Evolutionary conservation across 2,888 invertebrate genomes (phyloP).

Genomic region (Melieria picta): DNA sequence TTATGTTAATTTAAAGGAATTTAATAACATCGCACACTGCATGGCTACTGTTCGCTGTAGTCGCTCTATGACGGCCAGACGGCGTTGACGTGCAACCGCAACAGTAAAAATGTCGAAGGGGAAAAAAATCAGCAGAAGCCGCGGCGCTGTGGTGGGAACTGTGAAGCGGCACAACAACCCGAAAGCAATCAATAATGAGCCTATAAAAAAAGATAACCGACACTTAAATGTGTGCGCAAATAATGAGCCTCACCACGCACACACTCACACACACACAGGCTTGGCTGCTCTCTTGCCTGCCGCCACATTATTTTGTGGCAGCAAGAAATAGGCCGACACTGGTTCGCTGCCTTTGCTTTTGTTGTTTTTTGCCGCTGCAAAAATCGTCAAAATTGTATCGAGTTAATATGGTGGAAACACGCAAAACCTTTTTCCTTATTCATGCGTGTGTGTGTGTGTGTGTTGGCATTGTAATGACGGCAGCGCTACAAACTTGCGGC

Average conservation of each 20-base stretch:
- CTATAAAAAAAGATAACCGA: conserved; percentile 24
- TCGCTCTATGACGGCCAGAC: too few relatives aligned
- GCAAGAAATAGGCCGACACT: background rate
- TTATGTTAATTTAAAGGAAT: too few relatives aligned
- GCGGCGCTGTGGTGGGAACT: too few relatives aligned
- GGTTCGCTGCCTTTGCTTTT: background rate
- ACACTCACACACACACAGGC: background rate
- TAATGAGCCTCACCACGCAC: background rate
- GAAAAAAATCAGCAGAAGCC: too few relatives aligned
- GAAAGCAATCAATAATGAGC: conserved; percentile 19
- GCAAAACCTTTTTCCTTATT: conserved; percentile 6
- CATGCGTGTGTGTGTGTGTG: background rate
- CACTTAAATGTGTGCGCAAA: conserved; percentile 18
- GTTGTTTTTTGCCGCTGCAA: conserved; percentile 16
- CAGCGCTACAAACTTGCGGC: background rate
- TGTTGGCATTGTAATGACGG: background rate
- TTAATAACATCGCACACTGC: too few relatives aligned
- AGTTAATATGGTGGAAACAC: conserved; percentile 23
- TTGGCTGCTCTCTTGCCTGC: background rate
- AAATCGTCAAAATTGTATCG: conserved; percentile 20
- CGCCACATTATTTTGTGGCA: background rate
- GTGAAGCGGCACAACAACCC: background rate
- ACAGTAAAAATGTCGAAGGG: too few relatives aligned
- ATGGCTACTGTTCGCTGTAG: too few relatives aligned
- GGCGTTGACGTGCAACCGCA: too few relatives aligned